Evolutionary conservation across 1,140 invertebrate genomes (phyloP), one percentile per base, ranked within the genome.

Genomic region (Sinella curviseta): DNA sequence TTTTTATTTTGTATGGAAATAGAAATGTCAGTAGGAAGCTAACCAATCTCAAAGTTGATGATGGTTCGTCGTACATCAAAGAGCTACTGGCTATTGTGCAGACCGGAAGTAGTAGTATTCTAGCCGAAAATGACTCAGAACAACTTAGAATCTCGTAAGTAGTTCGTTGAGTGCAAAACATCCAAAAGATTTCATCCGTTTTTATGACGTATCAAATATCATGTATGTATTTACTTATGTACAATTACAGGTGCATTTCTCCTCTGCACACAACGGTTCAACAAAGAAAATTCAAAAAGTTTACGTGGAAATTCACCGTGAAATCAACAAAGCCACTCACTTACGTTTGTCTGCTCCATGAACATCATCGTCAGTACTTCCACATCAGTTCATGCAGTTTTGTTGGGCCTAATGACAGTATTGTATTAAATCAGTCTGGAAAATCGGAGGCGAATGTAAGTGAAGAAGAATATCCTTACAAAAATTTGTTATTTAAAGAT

Each of bases 291-390:
- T 89, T 90, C 79, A 91, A 90, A 81, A 89, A 88, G 77, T 88
- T 90, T 74, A 88, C 90, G 60, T 93, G 93, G 93, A 89, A 89
- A 3, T 93, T 93, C 83, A 88, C 88, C 8, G 78, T 93, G 78
- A 89, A 89, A 80, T 88, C 89, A 0, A 79, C 60, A 57, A 65
- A 77, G 70, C 85, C 84, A 36, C 82, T 90, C 48, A 85, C 89
- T 83, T 90, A 91, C 35, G 89, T 94, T 28, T 92, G 92, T 1
- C 86, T 95, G 1, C 86, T 94, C 0, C 90, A 93, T 83, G 93
- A 94, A 83, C 89, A 90, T 1, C 90, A 93, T 86, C 88, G 92
- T 34, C 90, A 91, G 78, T 92, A 95, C 86, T 95, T 94, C 86
- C 86, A 88, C 20, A 86, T 94, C 2, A 90, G 89, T 78, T 89